Evolutionary conservation across 2,888 invertebrate genomes (phyloP).

Genomic region (Noctua janthe): DNA sequence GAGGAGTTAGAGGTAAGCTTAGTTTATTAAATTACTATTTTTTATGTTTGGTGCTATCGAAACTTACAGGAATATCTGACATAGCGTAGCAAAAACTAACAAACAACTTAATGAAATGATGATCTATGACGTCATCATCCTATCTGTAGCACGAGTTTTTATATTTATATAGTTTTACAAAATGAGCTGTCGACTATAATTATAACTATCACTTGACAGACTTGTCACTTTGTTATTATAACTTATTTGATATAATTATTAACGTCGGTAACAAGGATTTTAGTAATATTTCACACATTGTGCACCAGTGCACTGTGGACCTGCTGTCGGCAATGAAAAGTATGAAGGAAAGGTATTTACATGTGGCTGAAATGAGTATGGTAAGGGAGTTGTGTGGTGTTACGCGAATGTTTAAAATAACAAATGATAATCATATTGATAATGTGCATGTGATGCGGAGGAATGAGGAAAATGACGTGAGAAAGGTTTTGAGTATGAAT

Average conservation of each 20-base stretch:
- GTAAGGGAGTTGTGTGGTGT: neutral
- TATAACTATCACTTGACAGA: neutral
- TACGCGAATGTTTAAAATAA: neutral
- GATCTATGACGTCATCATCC: neutral
- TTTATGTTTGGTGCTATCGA: neutral
- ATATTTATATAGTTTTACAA: neutral
- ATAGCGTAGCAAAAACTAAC: neutral
- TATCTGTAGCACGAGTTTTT: neutral
- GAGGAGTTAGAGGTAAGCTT: neutral
- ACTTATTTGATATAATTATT: neutral
- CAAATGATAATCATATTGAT: neutral
- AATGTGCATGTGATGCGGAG: neutral
- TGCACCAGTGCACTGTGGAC: neutral
- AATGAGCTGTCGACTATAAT: neutral
- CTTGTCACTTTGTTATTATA: too few species aligned
- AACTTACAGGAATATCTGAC: neutral
- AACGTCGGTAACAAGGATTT: neutral
- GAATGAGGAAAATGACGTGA: neutral
- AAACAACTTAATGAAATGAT: neutral
- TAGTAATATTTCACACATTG: neutral
- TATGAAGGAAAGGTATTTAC: neutral
- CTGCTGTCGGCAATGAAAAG: neutral
- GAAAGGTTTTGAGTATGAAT: neutral
- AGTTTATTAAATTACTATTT: neutral
- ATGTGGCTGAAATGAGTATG: neutral